Evolutionary conservation across 2,888 invertebrate genomes (phyloP).

Genomic region (Orchestes rusci): DNA sequence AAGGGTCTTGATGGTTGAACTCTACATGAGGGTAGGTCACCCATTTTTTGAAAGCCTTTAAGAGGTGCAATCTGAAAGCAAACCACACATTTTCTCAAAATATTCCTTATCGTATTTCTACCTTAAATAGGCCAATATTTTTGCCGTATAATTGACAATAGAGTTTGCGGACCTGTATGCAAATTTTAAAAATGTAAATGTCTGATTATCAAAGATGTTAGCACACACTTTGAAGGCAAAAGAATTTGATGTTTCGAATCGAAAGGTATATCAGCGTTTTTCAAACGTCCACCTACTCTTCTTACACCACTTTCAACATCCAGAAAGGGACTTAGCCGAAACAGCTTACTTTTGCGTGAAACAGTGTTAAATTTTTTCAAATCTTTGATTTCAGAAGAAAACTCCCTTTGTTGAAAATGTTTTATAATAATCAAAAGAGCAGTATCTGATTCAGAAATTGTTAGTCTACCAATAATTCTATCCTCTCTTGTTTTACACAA

Average conservation of each 20-base stretch:
- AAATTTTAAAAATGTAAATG: slow-evolving; percentile 20
- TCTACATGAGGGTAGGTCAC: slow-evolving; percentile 16
- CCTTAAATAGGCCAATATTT: slow-evolving; percentile 19
- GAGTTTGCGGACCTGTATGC: slow-evolving; percentile 15
- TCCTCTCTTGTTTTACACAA: no score
- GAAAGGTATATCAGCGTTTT: slow-evolving; percentile 12
- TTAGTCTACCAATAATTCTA: slow-evolving; percentile 3
- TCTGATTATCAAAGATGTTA: slow-evolving; percentile 16
- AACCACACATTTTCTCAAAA: slow-evolving; percentile 14
- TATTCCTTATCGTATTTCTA: slow-evolving; percentile 9
- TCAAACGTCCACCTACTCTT: slow-evolving; percentile 20
- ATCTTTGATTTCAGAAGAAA: background rate
- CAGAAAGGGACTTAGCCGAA: slow-evolving; percentile 15
- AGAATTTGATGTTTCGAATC: slow-evolving; percentile 17
- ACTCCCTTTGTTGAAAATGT: background rate
- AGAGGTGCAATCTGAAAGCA: slow-evolving; percentile 18
- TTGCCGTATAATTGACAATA: slow-evolving; percentile 16
- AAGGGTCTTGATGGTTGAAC: slow-evolving; percentile 20
- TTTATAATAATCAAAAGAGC: slow-evolving; percentile 2
- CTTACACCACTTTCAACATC: slow-evolving; percentile 12
- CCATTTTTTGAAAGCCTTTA: slow-evolving; percentile 18
- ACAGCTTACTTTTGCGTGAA: slow-evolving; percentile 9
- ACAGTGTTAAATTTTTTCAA: background rate
- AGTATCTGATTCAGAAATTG: slow-evolving; percentile 2
- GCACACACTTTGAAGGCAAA: slow-evolving; percentile 10